These are phyloP conservation scores for Apistogramma diplotaenia DNA, from an alignment of 2,113 vertebrate species.

Conservation along the genomic window DNA sequence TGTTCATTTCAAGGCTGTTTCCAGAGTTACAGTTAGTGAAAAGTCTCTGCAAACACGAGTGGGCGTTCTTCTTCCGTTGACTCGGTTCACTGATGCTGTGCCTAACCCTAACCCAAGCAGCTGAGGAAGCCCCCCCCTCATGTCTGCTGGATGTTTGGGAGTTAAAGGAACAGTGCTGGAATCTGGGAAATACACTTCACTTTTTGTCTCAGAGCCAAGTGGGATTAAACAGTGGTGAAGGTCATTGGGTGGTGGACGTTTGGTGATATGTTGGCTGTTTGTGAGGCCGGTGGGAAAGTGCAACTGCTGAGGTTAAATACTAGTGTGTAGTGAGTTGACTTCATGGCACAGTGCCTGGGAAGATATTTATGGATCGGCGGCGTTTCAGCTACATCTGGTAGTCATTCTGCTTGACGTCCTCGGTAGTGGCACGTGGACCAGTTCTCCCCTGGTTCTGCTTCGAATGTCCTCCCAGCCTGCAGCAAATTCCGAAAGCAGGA, in stretches of 20 bases:
- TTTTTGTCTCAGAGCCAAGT: not conserved
- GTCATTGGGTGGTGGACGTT: not conserved
- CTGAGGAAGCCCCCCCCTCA: not conserved
- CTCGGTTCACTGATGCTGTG: not conserved
- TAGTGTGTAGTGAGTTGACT: not conserved
- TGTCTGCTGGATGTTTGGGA: not conserved
- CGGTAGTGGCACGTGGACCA: too few species aligned
- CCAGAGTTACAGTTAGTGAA: not conserved
- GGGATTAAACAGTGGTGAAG: not conserved
- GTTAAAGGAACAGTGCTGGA: not conserved
- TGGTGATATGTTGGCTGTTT: not conserved
- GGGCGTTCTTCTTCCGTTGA: not conserved
- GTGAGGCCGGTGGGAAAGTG: too few species aligned
- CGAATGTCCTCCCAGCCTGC: not conserved
- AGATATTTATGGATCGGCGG: not conserved
- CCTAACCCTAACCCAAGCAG: not conserved
- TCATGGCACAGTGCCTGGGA: not conserved
- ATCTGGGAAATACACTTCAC: not conserved
- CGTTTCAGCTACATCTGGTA: not conserved
- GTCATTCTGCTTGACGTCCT: too few species aligned
- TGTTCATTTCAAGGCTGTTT: too few species aligned
- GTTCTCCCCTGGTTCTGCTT: too few species aligned
- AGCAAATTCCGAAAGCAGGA: not conserved
- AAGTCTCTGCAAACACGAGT: not conserved
- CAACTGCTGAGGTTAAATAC: not conserved